These are phyloP conservation scores for Amaurobius ferox DNA, from an alignment of 2,888 invertebrate species.

Conservation along the genomic window DNA sequence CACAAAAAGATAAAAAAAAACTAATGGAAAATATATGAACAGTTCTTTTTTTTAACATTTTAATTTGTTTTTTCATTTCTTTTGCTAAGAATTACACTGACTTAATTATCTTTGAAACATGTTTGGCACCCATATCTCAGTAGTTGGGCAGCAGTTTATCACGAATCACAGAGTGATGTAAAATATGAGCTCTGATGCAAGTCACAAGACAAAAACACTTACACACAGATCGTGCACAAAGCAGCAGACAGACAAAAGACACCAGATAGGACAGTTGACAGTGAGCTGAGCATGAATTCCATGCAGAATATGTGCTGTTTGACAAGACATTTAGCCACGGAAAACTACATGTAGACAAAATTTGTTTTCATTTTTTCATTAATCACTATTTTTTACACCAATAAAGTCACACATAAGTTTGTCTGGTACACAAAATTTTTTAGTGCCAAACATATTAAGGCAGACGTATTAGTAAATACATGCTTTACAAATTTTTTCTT, in stretches of 20 bases:
- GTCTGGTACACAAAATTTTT: conserved; percentile 69
- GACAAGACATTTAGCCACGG: conserved; percentile 71
- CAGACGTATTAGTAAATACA: conserved; percentile 72
- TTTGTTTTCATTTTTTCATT: conserved; percentile 28
- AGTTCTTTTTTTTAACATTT: conserved; percentile 20
- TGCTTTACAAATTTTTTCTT: conserved; percentile 70
- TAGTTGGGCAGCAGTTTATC: conserved; percentile 72
- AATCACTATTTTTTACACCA: conserved; percentile 57
- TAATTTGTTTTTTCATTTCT: conserved; percentile 16
- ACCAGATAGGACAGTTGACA: conserved; percentile 69
- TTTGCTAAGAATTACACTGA: conserved; percentile 65
- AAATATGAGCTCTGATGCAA: conserved; percentile 72
- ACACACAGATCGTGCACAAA: conserved; percentile 69
- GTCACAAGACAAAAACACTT: conserved; percentile 67
- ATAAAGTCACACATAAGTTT: conserved; percentile 67
- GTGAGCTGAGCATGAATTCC: conserved; percentile 70
- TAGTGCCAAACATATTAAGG: conserved; percentile 72
- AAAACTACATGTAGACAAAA: conserved; percentile 67
- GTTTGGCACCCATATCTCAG: conserved; percentile 70
- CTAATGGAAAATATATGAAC: conserved; percentile 40
- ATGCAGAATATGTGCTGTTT: conserved; percentile 70
- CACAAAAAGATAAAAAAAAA: conserved; percentile 39
- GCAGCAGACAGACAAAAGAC: conserved; percentile 66
- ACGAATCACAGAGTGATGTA: conserved; percentile 73
- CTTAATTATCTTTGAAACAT: conserved; percentile 44